Conservation (phyloP, 2,888 invertebrate species). For the Gerris lacustris region DNA sequence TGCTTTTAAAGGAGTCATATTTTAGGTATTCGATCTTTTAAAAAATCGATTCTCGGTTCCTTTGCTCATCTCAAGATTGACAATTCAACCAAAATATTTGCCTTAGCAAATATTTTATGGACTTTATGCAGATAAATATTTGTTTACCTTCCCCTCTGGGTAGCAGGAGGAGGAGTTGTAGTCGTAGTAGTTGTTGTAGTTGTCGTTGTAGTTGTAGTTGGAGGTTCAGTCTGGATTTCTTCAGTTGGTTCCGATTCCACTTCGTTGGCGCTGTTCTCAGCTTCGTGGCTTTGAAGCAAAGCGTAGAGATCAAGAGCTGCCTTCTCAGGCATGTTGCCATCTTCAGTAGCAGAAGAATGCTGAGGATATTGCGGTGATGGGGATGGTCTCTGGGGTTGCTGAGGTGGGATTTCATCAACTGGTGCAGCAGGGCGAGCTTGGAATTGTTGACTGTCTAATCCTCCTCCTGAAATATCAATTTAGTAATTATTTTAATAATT, state of each 20-base stretch:
- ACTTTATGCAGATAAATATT: no score
- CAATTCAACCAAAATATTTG: no score
- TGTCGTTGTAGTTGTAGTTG: constrained; percentile 44
- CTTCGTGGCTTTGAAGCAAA: constrained; percentile 52
- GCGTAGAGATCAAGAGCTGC: constrained; percentile 73
- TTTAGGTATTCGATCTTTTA: no score
- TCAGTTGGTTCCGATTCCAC: constrained; percentile 32
- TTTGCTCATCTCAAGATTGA: no score
- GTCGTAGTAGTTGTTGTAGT: constrained; percentile 44
- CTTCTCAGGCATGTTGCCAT: constrained; percentile 47
- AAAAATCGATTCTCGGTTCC: no score
- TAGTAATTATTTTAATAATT: no score
- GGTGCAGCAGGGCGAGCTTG: no score
- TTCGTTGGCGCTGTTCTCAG: constrained; percentile 35
- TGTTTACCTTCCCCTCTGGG: constrained; percentile 21
- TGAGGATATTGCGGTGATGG: not conserved
- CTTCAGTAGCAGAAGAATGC: not conserved
- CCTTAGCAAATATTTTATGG: no score
- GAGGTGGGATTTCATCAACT: not conserved
- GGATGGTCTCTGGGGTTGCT: constrained; percentile 10
- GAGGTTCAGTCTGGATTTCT: constrained; percentile 38
- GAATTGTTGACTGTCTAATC: no score
- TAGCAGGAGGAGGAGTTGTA: constrained; percentile 36
- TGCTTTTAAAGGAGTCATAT: no score
- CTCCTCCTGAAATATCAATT: no score